Percentiles rank a stretch among this genome's conserved stretches.
Conservation (phyloP, 2,888 invertebrate genomes). For the Lepetodrilus schrolli region DNA sequence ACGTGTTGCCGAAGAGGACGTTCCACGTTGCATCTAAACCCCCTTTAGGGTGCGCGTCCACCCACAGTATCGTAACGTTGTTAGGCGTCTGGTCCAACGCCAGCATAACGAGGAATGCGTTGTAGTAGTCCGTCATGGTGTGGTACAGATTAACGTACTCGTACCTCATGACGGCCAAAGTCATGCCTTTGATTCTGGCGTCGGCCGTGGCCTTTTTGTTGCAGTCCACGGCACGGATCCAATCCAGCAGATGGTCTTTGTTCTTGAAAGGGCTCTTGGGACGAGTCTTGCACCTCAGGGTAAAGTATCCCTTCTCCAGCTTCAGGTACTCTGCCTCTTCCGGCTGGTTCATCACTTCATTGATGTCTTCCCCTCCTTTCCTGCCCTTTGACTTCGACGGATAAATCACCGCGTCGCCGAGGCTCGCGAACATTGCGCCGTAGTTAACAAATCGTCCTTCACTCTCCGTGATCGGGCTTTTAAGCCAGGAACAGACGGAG, state of each 20-base stretch:
- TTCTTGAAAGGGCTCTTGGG: conserved; percentile 36
- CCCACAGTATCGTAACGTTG: conserved; percentile 62
- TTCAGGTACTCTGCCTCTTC: conserved; percentile 56
- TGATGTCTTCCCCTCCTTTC: conserved; percentile 54
- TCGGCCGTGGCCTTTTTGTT: not conserved
- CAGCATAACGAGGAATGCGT: conserved; percentile 60
- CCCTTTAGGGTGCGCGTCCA: conserved; percentile 72
- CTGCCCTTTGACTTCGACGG: conserved; percentile 40
- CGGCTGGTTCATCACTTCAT: conserved; percentile 52
- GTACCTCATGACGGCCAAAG: conserved; percentile 62
- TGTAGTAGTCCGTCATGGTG: conserved; percentile 69
- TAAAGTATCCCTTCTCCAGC: conserved; percentile 52
- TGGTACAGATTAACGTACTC: conserved; percentile 72
- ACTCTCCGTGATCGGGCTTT: conserved; percentile 11
- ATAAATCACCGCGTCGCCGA: conserved; percentile 46
- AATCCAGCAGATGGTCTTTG: conserved; percentile 48
- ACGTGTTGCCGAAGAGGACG: conserved; percentile 64
- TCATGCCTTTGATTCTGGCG: conserved; percentile 38
- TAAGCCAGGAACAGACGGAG: conserved; percentile 3
- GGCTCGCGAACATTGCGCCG: conserved; percentile 41
- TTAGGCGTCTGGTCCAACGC: conserved; percentile 50
- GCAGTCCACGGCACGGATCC: conserved; percentile 36
- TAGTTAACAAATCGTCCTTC: conserved; percentile 44
- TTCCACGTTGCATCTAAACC: conserved; percentile 67
- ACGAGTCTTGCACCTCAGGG: conserved; percentile 44